Conservation (phyloP, 2,113 vertebrate genomes). For the Bubalus kerabau region DNA sequence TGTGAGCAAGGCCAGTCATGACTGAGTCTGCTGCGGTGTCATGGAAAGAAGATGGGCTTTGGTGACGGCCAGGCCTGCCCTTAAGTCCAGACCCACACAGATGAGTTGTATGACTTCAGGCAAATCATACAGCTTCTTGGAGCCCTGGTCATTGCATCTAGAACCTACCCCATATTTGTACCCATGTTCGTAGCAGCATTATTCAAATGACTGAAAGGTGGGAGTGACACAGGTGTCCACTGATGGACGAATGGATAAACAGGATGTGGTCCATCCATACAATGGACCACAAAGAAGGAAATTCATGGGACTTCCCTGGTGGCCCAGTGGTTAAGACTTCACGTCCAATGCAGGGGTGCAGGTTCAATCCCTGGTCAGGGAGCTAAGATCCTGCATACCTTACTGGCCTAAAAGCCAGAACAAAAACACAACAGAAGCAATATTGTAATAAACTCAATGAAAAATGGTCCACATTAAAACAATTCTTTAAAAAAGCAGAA, state of each 20-base stretch:
- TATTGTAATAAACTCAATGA: background rate
- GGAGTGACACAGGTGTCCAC: background rate
- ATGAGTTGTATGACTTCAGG: background rate
- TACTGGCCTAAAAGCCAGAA: background rate
- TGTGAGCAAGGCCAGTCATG: background rate
- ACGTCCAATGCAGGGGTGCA: background rate
- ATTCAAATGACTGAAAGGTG: background rate
- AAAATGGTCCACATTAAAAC: background rate
- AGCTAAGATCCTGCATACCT: background rate
- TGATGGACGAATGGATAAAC: background rate
- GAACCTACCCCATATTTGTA: background rate
- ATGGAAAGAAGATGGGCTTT: background rate
- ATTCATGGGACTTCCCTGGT: background rate
- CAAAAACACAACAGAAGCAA: background rate
- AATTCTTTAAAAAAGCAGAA: background rate
- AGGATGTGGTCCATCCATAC: background rate
- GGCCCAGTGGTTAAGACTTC: background rate
- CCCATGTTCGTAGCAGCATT: background rate
- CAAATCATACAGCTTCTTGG: background rate
- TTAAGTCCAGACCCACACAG: background rate
- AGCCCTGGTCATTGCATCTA: background rate
- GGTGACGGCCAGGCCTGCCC: background rate
- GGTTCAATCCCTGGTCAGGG: background rate
- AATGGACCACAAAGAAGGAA: background rate
- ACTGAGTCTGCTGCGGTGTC: fast-evolving